Evolutionary conservation across 2,797 vertebrate genomes (phyloP), one percentile per base, ranked within the genome.

Genomic region (Sylvilagus floridanus): DNA sequence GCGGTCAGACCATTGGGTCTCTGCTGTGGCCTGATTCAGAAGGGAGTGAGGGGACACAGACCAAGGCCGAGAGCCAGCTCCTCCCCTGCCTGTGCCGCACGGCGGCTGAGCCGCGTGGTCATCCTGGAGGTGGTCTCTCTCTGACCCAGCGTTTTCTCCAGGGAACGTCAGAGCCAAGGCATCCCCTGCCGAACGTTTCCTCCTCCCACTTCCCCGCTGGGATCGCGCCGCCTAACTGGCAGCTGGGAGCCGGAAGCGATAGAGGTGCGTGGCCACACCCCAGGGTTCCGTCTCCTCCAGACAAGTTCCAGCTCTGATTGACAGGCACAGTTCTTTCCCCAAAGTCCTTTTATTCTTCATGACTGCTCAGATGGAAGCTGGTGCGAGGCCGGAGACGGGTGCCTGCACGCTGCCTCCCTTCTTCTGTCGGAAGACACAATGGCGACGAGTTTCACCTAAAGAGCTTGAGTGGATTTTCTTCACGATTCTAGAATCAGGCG

Each of bases 1-100:
- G 17, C 3, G 2, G 17, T 7, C 16, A 69, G 63, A 35, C 9
- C 37, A 42, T 63, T 9, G 71, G 42, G 52, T 17, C 6, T 4
- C 7, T 69, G 3, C 0, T 3, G 9, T 17, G 28, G 2, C n/a
- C 42, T 26, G 73, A n/a, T 8, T 90, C 17, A 1, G 1, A 1
- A 7, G 54, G 42, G 28, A 50, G 72, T 32, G 12, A n/a, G 21
- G 30, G 28, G 63, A 26, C 21, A 12, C 9, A 2, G 42, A 5
- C 14, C 2, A 3, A n/a, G 54, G 30, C 9, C 24, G 57, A 82
- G 3, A 32, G 9, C 17, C 71, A 26, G 21, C 3, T 87, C 24
- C 69, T 84, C 65, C 7, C 13, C 19, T 24, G 66, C 47, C 7
- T 0, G 1, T 47, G 10, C 5, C 2, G 7, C 19, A 17, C 0